These are phyloP conservation scores for Malacosoma neustria DNA, from an alignment of 2,888 invertebrate genomes.

Conservation along the genomic window DNA sequence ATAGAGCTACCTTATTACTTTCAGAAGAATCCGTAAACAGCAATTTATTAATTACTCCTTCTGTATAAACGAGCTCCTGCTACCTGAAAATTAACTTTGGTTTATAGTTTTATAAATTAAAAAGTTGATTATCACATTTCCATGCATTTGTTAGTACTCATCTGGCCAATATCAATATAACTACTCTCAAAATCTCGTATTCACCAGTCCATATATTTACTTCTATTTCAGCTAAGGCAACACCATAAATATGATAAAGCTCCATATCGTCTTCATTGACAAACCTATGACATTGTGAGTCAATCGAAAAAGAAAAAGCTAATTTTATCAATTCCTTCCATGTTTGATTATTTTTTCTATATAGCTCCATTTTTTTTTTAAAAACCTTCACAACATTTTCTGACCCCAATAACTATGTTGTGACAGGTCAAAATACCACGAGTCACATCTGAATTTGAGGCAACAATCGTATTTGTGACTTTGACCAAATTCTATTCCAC, in stretches of 20 bases:
- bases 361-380: slow-evolving; percentile 38
- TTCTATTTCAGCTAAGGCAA: slow-evolving; percentile 78
- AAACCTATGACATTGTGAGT: slow-evolving; percentile 29
- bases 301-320: slow-evolving; percentile 35
- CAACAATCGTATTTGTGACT: slow-evolving; percentile 14
- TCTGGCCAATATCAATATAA: slow-evolving; percentile 64
- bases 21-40: no score
- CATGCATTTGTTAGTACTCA: no score
- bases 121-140: no score
- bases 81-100: no score
- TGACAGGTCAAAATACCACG: slow-evolving; percentile 35
- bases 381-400: slow-evolving; percentile 26
- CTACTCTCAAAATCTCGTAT: slow-evolving; percentile 70
- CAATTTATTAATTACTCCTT: no score
- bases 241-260: slow-evolving; percentile 59
- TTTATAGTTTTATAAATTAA: no score
- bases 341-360: slow-evolving; percentile 55
- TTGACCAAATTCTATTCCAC: slow-evolving; percentile 79
- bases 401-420: slow-evolving; percentile 32
- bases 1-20: no score
- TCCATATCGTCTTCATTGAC: slow-evolving; percentile 16
- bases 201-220: slow-evolving; percentile 82
- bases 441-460: slow-evolving; percentile 13
- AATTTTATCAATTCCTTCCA: slow-evolving; percentile 73
- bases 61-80: no score